These are phyloP conservation scores for Bombus pascuorum DNA, from an alignment of 1,140 invertebrate species.

Conservation along the genomic window DNA sequence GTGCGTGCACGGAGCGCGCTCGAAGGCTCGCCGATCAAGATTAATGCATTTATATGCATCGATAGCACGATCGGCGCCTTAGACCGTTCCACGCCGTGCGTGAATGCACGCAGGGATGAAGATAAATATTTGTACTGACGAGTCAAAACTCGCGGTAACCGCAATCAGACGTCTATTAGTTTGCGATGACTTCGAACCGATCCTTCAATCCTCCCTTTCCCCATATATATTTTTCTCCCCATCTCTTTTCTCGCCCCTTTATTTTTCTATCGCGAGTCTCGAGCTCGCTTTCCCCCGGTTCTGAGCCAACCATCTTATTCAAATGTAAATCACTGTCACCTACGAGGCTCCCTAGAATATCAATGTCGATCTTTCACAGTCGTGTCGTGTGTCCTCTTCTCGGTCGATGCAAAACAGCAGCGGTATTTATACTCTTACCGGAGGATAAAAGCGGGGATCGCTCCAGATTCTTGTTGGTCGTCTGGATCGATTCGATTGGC, in stretches of 20 bases:
- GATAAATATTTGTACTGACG: slow-evolving; percentile 79
- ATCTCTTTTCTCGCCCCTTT: slow-evolving; percentile 28
- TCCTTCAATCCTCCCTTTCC: neutral
- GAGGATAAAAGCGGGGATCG: slow-evolving; percentile 31
- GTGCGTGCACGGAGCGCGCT: slow-evolving; percentile 53
- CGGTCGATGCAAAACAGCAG: slow-evolving; percentile 46
- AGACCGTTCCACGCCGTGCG: slow-evolving; percentile 64
- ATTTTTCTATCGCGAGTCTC: neutral
- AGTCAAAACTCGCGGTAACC: slow-evolving; percentile 73
- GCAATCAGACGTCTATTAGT: slow-evolving; percentile 74
- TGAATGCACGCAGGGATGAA: slow-evolving; percentile 70
- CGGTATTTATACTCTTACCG: slow-evolving; percentile 32
- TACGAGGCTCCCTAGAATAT: slow-evolving; percentile 55
- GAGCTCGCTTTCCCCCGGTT: neutral
- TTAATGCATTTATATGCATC: slow-evolving; percentile 74
- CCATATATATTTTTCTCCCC: neutral
- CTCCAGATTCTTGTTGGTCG: neutral
- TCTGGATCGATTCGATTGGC: neutral
- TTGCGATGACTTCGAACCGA: slow-evolving; percentile 59
- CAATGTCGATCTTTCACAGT: slow-evolving; percentile 44
- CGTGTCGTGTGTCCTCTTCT: slow-evolving; percentile 17
- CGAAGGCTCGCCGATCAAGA: slow-evolving; percentile 69
- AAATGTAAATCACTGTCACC: slow-evolving; percentile 70
- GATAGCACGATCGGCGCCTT: slow-evolving; percentile 70
- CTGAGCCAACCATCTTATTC: slow-evolving; percentile 43